phyloP scores from a whole-genome alignment of 1,140 invertebrate genomes.

The Rhopalosiphum maidis region DNA sequence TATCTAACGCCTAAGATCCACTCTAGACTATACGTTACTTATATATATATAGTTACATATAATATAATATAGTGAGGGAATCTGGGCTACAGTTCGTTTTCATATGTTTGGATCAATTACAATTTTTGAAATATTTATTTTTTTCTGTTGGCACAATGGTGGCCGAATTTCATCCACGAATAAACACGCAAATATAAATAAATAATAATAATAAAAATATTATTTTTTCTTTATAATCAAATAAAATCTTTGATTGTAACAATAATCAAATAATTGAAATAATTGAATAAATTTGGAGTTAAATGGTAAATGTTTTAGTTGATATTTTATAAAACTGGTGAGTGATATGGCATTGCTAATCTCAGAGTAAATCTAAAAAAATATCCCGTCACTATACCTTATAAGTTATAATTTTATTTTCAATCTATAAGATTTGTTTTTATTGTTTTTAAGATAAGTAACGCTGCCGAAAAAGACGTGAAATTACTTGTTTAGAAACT shows the following conservation, averaged over 20 bases:
- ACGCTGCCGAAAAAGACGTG: too few species aligned
- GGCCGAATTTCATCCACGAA: background rate
- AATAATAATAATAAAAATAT: too few species aligned
- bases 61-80: background rate
- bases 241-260: background rate
- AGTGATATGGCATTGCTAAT: too few species aligned
- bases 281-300: background rate
- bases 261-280: background rate
- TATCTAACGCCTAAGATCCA: background rate
- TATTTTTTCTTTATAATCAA: background rate
- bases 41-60: background rate
- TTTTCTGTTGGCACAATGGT: background rate
- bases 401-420: too few species aligned
- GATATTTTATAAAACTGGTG: too few species aligned
- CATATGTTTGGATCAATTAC: background rate
- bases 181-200: background rate
- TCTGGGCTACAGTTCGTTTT: background rate
- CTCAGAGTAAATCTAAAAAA: too few species aligned
- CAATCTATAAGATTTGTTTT: too few species aligned
- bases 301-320: too few species aligned
- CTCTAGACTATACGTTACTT: background rate
- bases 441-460: too few species aligned
- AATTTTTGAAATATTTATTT: background rate
- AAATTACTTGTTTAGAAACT: too few species aligned
- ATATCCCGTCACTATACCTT: too few species aligned